These are phyloP conservation scores for Cetonia aurata DNA, from an alignment of 2,888 invertebrate species.

Conservation along the genomic window DNA sequence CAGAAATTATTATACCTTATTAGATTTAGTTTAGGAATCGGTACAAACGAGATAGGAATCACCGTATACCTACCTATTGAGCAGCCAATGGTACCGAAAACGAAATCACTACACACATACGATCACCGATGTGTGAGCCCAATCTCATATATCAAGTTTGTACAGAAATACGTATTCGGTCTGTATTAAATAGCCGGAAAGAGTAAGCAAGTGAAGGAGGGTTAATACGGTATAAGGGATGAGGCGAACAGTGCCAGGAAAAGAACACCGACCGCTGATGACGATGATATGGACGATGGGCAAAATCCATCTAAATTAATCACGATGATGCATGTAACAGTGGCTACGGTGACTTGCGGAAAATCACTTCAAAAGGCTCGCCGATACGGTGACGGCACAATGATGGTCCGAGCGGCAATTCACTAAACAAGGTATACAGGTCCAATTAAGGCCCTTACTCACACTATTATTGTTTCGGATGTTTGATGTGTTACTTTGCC, in stretches of 20 bases:
- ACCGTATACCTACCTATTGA: slow-evolving; percentile 49
- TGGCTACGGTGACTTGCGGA: slow-evolving; percentile 53
- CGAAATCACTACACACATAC: slow-evolving; percentile 27
- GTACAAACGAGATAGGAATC: slow-evolving; percentile 11
- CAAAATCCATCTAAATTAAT: slow-evolving; percentile 57
- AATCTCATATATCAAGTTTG: slow-evolving; percentile 27
- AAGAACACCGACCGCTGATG: slow-evolving; percentile 20
- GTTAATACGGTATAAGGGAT: slow-evolving; percentile 29
- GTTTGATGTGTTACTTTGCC: slow-evolving; percentile 48
- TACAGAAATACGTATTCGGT: not conserved
- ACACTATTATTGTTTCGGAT: slow-evolving; percentile 53
- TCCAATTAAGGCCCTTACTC: slow-evolving; percentile 55
- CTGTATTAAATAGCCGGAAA: not conserved
- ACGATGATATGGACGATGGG: slow-evolving; percentile 39
- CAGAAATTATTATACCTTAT: slow-evolving; percentile 12
- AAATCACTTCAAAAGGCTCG: slow-evolving; percentile 55
- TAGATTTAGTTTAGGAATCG: slow-evolving; percentile 5
- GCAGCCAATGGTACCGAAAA: slow-evolving; percentile 46
- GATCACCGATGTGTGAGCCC: not conserved
- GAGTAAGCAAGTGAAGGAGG: slow-evolving; percentile 5
- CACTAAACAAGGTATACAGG: slow-evolving; percentile 56
- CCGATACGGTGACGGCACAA: slow-evolving; percentile 45
- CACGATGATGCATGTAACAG: slow-evolving; percentile 61
- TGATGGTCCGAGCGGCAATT: slow-evolving; percentile 46
- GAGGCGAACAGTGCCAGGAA: not conserved